These are phyloP conservation scores for Euura lappo DNA, from an alignment of 1,140 invertebrate genomes.

Conservation along the genomic window DNA sequence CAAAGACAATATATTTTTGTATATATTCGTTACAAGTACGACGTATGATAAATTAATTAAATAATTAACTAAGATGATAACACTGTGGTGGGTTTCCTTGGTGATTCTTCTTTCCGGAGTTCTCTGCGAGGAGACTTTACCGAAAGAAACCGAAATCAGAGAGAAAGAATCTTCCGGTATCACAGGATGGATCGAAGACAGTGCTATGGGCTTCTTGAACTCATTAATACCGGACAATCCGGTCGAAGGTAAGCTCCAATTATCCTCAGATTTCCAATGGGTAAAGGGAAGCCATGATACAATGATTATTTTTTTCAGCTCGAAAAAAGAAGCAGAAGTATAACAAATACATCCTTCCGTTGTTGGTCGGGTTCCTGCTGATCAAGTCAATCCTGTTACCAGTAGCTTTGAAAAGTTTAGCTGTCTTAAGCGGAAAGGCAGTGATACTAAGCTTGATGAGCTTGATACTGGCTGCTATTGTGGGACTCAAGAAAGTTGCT, in stretches of 20 bases:
- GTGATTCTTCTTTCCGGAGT: neutral
- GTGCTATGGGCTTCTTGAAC: slow-evolving; percentile 32
- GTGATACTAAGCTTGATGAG: slow-evolving; percentile 66
- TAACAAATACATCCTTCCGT: slow-evolving; percentile 61
- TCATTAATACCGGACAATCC: slow-evolving; percentile 25
- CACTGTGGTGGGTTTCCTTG: neutral
- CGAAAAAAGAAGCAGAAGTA: slow-evolving; percentile 46
- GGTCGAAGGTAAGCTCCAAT: slow-evolving; percentile 15
- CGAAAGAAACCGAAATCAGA: neutral
- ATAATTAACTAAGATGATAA: neutral
- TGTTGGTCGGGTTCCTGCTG: slow-evolving; percentile 66
- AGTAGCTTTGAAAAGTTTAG: slow-evolving; percentile 67
- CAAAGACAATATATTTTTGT: too few relatives aligned
- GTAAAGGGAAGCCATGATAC: too few relatives aligned
- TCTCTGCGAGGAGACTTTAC: neutral
- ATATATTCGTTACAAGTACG: neutral
- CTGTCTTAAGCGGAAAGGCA: slow-evolving; percentile 67
- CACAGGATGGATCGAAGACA: slow-evolving; percentile 32
- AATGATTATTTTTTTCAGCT: slow-evolving; percentile 30
- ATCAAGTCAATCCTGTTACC: slow-evolving; percentile 69
- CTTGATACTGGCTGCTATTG: slow-evolving; percentile 59
- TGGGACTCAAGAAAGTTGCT: slow-evolving; percentile 51
- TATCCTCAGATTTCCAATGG: too few relatives aligned
- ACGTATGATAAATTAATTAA: neutral
- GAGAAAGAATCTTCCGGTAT: neutral